phyloP scores from a whole-genome alignment of 2,113 vertebrate genomes.

The Prochilodus magdalenae region DNA sequence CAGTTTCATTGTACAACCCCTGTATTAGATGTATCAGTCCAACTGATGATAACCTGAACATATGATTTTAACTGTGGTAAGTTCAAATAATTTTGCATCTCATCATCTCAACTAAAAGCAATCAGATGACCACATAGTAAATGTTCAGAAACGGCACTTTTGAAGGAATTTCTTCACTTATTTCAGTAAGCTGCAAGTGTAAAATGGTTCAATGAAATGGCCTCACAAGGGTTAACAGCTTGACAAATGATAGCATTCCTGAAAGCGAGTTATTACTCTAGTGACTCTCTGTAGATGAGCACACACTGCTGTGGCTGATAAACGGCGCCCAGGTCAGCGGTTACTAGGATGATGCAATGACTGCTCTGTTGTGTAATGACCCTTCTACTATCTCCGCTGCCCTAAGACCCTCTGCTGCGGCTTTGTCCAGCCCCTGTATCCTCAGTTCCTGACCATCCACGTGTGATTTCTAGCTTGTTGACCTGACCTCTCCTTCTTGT shows the following conservation, averaged over 20 bases:
- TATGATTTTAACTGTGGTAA: too few species aligned
- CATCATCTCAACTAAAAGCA: too few species aligned
- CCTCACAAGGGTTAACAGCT: background rate
- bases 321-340: conserved; percentile 13
- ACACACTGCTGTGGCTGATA: conserved; percentile 26
- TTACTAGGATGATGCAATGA: conserved; percentile 37
- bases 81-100: too few species aligned
- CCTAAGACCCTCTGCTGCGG: conserved; percentile 4
- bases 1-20: too few species aligned
- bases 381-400: background rate
- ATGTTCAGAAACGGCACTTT: too few species aligned
- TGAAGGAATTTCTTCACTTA: background rate
- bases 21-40: too few species aligned
- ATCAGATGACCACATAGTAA: too few species aligned
- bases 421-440: background rate
- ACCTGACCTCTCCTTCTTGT: conserved; percentile 27
- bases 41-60: too few species aligned
- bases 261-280: background rate
- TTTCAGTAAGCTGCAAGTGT: background rate
- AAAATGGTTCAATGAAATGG: background rate
- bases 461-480: conserved; percentile 11
- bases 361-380: conserved; percentile 13
- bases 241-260: background rate
- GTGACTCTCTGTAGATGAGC: conserved; percentile 20
- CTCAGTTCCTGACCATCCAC: conserved; percentile 15